Evolutionary conservation across 2,113 vertebrate species (phyloP), one percentile per base, ranked within the genome.

Genomic region (Noturus placidus): DNA sequence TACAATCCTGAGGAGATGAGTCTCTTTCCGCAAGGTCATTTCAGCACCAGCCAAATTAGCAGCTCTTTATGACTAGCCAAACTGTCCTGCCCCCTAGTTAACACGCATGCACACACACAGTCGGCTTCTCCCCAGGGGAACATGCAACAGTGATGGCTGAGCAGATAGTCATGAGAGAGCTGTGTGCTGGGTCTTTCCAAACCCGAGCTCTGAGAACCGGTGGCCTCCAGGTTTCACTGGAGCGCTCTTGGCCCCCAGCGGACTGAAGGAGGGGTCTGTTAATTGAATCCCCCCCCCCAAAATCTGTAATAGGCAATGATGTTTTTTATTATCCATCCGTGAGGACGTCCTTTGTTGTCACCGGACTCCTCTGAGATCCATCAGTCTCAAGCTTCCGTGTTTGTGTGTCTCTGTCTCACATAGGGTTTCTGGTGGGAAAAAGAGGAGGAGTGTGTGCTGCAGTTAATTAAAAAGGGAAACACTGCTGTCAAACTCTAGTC

Each of bases 1-100:
- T 93, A 42, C 77, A 82, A 56, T 38, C 46, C 57, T 57, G 5
- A 82, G 27, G 27, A 50, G 38, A 56, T 52, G 76, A 59, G 42
- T 82, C 42, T 74, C 54, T 83, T 33, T 67, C 63, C 38, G 46
- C 61, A 77, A 65, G 82, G 79, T 61, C 42, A 13, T 77, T 38
- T 83, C 92, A 93, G 89, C 72, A 82, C 0, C 88, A 84, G 4
- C 91, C 93, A 95, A 96, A 95, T 95, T 94, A 92, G 90, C 92
- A 93, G 86, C 70, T 83, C 91, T 91, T 84, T 92, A 90, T 86
- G 84, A 69, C 63, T 54, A 87, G 20, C 42, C 56, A 83, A 86
- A 82, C 83, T 22, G 67, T 57, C 63, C 86, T 57, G 76, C 90
- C 90, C 83, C 52, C 87, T 89, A 84, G 79, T 89, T 89, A 90